These are phyloP conservation scores for Epinephelus malabaricus DNA, from an alignment of 2,797 vertebrate genomes.

Conservation along the genomic window DNA sequence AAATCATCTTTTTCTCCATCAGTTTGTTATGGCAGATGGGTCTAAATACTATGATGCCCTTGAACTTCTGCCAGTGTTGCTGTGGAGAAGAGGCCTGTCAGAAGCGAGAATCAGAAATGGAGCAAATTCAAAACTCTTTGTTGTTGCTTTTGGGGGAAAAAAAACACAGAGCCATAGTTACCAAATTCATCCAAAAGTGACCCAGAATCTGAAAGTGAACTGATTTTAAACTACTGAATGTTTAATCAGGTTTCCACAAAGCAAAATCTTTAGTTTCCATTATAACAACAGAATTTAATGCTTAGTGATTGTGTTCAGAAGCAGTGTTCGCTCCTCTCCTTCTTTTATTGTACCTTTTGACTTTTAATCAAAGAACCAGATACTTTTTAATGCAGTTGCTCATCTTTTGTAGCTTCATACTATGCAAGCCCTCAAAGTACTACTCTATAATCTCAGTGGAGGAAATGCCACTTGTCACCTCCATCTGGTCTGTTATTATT, in stretches of 20 bases:
- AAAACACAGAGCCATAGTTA: not conserved
- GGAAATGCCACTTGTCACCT: conserved; percentile 11
- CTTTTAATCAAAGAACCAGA: not conserved
- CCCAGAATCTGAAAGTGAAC: not conserved
- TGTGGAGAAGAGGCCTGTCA: too few species aligned
- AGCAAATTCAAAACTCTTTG: not conserved
- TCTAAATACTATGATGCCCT: not conserved
- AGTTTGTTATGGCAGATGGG: not conserved
- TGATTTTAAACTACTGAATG: not conserved
- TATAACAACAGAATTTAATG: not conserved
- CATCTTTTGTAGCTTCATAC: not conserved
- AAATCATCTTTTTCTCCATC: not conserved
- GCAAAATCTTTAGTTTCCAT: not conserved
- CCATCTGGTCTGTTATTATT: conserved; percentile 21
- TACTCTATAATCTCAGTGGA: not conserved
- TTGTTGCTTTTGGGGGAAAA: not conserved
- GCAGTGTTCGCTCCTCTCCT: not conserved
- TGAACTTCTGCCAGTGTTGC: not conserved
- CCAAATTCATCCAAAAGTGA: not conserved
- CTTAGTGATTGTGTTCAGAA: too few species aligned
- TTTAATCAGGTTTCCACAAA: not conserved
- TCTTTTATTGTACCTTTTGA: not conserved
- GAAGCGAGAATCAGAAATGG: not conserved
- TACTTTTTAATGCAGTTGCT: not conserved
- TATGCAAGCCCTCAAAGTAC: not conserved